These are phyloP conservation scores for Anguilla rostrata DNA, from an alignment of 2,113 vertebrate genomes.

Conservation along the genomic window DNA sequence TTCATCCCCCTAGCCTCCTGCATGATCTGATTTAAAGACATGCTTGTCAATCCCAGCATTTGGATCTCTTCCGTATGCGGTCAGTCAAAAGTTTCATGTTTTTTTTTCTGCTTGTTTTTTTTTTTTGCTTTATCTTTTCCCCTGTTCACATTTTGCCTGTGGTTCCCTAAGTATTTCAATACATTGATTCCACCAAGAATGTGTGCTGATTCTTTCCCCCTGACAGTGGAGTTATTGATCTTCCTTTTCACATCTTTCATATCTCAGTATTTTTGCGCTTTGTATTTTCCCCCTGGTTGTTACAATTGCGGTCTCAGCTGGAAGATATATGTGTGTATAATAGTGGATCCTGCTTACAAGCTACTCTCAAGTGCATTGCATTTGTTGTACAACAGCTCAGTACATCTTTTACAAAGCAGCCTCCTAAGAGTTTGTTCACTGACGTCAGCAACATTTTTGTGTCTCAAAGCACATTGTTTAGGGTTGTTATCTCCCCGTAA, in stretches of 20 bases:
- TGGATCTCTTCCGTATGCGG: too few relatives aligned
- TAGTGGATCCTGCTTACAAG: neutral
- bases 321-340: neutral
- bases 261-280: neutral
- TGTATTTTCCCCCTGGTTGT: neutral
- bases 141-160: neutral
- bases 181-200: neutral
- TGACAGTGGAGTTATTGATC: neutral
- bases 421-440: neutral
- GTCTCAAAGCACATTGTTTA: slow-evolving; percentile 18
- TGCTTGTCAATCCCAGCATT: too few relatives aligned
- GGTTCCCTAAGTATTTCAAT: neutral
- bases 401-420: slow-evolving; percentile 1
- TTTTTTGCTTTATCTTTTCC: neutral
- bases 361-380: neutral
- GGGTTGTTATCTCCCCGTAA: slow-evolving; percentile 26
- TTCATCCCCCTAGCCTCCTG: too few relatives aligned
- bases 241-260: neutral
- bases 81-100: too few relatives aligned
- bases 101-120: too few relatives aligned
- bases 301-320: slow-evolving; percentile 14
- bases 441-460: slow-evolving; percentile 25
- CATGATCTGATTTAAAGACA: too few relatives aligned
- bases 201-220: neutral
- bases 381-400: neutral